phyloP scores from a whole-genome alignment of 2,888 invertebrate species.

The Caenorhabditis imperialis region DNA sequence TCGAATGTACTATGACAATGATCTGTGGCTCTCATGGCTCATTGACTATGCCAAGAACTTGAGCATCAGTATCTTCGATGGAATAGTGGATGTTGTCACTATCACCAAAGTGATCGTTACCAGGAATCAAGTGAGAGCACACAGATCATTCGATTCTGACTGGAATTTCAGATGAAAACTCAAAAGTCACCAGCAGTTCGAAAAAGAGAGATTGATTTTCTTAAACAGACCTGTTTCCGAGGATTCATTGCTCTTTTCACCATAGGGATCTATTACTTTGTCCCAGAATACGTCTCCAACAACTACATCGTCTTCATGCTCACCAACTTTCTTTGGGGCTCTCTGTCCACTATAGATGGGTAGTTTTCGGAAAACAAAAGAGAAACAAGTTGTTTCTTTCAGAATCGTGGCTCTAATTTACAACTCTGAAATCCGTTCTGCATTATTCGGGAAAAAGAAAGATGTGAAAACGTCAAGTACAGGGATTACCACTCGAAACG shows the following conservation, averaged over 20 bases:
- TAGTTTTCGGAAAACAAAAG: not conserved
- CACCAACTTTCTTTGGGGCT: not conserved
- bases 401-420: not conserved
- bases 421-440: too few relatives aligned
- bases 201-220: constrained; percentile 5
- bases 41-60: not conserved
- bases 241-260: not conserved
- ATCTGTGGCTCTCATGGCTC: not conserved
- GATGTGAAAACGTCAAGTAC: too few relatives aligned
- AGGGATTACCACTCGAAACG: too few relatives aligned
- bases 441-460: too few relatives aligned
- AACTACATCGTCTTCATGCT: not conserved
- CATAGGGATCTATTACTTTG: not conserved
- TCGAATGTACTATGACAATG: constrained; percentile 1
- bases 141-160: too few relatives aligned
- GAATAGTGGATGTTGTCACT: not conserved
- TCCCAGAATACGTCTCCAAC: not conserved
- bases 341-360: not conserved
- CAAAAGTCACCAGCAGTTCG: constrained; percentile 1
- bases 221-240: constrained; percentile 4
- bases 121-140: too few relatives aligned
- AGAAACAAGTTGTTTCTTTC: not conserved
- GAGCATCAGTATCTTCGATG: not conserved
- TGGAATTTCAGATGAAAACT: too few relatives aligned
- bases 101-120: not conserved